A percentile compares a stretch with the other conserved stretches of the same genome.
Evolutionary conservation across 2,888 invertebrate genomes (phyloP).

Genomic region (Hypolimnas misippus): DNA sequence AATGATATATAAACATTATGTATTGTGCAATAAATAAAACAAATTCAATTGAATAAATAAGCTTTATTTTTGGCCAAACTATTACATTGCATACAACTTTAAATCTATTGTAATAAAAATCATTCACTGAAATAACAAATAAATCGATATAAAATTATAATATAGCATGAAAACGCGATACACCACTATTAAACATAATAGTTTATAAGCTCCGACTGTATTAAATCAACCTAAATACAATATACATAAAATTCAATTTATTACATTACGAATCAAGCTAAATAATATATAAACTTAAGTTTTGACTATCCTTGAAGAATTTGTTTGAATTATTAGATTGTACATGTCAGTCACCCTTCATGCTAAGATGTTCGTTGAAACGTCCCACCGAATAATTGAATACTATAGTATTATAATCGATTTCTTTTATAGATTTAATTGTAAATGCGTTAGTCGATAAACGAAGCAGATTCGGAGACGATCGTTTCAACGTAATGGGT

Average conservation of each 20-base stretch:
- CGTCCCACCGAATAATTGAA: background rate
- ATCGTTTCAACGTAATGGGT: too few species aligned
- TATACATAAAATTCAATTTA: constrained; percentile 22
- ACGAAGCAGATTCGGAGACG: too few species aligned
- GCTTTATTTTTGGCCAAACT: constrained; percentile 84
- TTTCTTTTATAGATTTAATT: too few species aligned
- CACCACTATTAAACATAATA: constrained; percentile 34
- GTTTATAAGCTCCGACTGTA: background rate
- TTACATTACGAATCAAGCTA: background rate
- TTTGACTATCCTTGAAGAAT: background rate
- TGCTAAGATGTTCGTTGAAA: background rate
- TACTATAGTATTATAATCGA: too few species aligned
- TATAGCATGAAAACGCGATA: constrained; percentile 46
- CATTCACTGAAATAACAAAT: constrained; percentile 53
- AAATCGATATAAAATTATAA: constrained; percentile 53
- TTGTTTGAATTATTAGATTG: background rate
- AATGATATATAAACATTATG: too few species aligned
- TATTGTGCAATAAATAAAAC: too few species aligned
- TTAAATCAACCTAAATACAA: background rate
- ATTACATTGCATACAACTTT: constrained; percentile 76
- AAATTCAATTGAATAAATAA: constrained; percentile 72
- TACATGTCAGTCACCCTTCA: background rate
- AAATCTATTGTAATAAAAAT: constrained; percentile 63
- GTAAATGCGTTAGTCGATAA: too few species aligned
- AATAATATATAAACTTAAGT: background rate